Evolutionary conservation across 2,888 invertebrate species (phyloP), one percentile per base, ranked within the genome.

Genomic region (Steinernema carpocapsae): DNA sequence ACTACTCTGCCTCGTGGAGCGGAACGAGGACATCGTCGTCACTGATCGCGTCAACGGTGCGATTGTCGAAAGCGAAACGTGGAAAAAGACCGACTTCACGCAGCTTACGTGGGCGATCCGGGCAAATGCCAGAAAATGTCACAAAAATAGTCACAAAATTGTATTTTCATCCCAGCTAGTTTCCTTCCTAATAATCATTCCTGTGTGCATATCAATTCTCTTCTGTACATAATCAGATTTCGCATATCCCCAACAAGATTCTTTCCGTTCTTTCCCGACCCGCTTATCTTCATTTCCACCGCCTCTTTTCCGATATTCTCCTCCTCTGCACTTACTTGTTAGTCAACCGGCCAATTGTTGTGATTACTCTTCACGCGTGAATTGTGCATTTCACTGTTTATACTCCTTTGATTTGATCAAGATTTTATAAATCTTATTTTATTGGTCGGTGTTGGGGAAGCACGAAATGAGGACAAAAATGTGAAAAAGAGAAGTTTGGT

Each of bases 101-200:
- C 84, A 84, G 74, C 82, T 84, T 72, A 79, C 81, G 70, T 84
- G 83, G 84, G 84, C 83, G 17, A 82, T 84, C 32, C 77, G 84
- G 84, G 83, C 70, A 83, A 83, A 45, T 83, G 83, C 56, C 80
- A 80, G 59, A 82, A 83, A 37, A 70, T 74, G 4, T 76, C 80
- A 12, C 73, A 73, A 19, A 77, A 78, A 70, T 72, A 59, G 19
- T 77, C 17, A 56, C 37, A 17, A 6, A 10, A 70, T 22, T 32
- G 10, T 37, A 29, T 6, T 12, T 22, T 19, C 7, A 19, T 64
- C 17, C 7, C 43, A 14, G 7, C 10, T 43, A 14, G 14, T n/a
- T 10, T 56, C 22, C 56, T 19, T 26, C 22, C 56, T 26, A 26
- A 22, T 26, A 26, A 56, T 56, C 56, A 56, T 22, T 56, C 26